Conservation (phyloP, 1,140 invertebrate genomes). For the Alviniconcha marisindica region DNA sequence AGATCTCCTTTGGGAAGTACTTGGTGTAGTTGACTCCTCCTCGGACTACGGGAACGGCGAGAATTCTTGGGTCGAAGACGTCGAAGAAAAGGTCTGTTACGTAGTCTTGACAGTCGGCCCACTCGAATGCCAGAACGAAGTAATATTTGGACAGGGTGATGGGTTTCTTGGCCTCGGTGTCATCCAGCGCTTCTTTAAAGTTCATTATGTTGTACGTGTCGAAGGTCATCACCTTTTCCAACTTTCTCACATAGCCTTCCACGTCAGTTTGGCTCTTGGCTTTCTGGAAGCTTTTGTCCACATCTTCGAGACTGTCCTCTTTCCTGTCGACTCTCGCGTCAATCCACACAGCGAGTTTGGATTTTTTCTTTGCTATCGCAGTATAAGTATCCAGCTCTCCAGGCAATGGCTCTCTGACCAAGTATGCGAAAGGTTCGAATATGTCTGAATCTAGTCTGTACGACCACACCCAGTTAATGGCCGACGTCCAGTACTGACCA, state of each 20-base stretch:
- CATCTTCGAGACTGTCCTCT: neutral
- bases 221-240: neutral
- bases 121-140: conserved; percentile 67
- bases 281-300: conserved; percentile 21
- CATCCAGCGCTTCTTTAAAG: conserved; percentile 44
- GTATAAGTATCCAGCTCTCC: neutral
- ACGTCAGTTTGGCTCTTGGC: neutral
- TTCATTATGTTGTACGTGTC: conserved; percentile 57
- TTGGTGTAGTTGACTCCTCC: conserved; percentile 79
- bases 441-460: conserved; percentile 13
- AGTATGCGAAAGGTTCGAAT: conserved; percentile 18
- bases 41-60: conserved; percentile 76
- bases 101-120: conserved; percentile 63
- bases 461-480: conserved; percentile 23
- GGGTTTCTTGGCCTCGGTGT: conserved; percentile 38
- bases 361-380: too few species aligned
- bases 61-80: conserved; percentile 54
- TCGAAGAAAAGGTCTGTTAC: conserved; percentile 66
- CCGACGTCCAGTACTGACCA: neutral
- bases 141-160: conserved; percentile 76
- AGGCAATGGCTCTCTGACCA: neutral
- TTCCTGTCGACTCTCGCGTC: too few species aligned
- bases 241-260: neutral
- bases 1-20: conserved; percentile 81
- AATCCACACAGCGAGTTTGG: neutral